These are phyloP conservation scores for Bugula neritina DNA, from an alignment of 2,888 invertebrate species.

Conservation along the genomic window DNA sequence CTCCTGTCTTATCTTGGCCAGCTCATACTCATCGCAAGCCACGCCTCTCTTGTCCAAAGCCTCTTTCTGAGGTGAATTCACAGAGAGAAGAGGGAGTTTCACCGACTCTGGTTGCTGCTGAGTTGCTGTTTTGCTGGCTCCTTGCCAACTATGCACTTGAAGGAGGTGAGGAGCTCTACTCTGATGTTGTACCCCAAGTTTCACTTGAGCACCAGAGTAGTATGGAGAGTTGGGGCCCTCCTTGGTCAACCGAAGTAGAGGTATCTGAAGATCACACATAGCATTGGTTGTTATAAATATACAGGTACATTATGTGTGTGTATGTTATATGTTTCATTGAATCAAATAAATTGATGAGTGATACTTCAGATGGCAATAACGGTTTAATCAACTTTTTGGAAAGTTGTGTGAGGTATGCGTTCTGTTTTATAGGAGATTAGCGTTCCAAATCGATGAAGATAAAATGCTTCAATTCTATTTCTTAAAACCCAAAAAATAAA, in stretches of 20 bases:
- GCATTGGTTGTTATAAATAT: not conserved
- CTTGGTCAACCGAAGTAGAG: not conserved
- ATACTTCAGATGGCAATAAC: not conserved
- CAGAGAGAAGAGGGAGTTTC: conserved; percentile 7
- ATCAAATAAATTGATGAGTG: too few relatives aligned
- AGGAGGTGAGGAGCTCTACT: not conserved
- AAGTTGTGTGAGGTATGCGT: too few relatives aligned
- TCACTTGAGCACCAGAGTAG: not conserved
- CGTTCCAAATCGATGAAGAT: too few relatives aligned
- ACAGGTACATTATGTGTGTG: too few relatives aligned
- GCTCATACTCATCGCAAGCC: not conserved
- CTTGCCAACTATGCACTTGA: not conserved
- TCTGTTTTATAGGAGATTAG: too few relatives aligned
- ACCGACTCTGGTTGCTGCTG: conserved; percentile 11
- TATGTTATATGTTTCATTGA: too few relatives aligned
- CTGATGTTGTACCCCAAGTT: not conserved
- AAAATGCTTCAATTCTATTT: too few relatives aligned
- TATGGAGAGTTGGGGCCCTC: not conserved
- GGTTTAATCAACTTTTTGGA: not conserved
- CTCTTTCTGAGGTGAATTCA: not conserved
- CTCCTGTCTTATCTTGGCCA: conserved; percentile 3
- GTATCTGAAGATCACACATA: not conserved
- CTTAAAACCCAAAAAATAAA: too few relatives aligned
- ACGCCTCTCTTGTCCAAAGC: not conserved
- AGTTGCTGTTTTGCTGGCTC: not conserved